Percentiles rank a stretch among this genome's conserved stretches.
Evolutionary conservation across 2,888 invertebrate genomes (phyloP).

Genomic region (Callosobruchus maculatus): DNA sequence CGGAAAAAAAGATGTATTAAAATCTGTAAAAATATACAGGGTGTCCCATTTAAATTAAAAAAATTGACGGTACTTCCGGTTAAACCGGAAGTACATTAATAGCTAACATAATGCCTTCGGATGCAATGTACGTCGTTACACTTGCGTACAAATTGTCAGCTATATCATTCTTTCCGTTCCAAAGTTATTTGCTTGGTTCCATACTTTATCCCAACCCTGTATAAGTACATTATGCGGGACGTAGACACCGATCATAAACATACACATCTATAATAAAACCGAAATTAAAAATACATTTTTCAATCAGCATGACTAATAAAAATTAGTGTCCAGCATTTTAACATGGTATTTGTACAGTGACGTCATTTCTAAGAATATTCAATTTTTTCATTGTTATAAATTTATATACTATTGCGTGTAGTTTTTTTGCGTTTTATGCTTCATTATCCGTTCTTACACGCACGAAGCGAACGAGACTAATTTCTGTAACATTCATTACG

Average conservation of each 20-base stretch:
- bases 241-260: background rate
- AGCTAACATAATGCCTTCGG: too few relatives aligned
- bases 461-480: background rate
- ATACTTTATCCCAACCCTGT: too few relatives aligned
- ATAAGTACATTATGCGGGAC: background rate
- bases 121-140: too few relatives aligned
- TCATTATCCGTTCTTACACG: background rate
- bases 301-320: background rate
- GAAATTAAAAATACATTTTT: background rate
- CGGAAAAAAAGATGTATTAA: too few relatives aligned
- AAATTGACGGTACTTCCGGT: too few relatives aligned
- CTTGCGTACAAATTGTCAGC: too few relatives aligned
- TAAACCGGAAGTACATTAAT: too few relatives aligned
- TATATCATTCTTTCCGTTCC: too few relatives aligned
- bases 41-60: too few relatives aligned
- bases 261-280: background rate
- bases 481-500: background rate
- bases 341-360: background rate
- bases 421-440: background rate
- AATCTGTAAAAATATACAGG: too few relatives aligned
- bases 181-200: too few relatives aligned
- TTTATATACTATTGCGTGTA: background rate
- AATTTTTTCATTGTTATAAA: background rate
- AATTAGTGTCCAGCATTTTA: background rate
- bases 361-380: background rate